Evolutionary conservation across 2,888 invertebrate species (phyloP).

Genomic region (Drosophila gaucha): DNA sequence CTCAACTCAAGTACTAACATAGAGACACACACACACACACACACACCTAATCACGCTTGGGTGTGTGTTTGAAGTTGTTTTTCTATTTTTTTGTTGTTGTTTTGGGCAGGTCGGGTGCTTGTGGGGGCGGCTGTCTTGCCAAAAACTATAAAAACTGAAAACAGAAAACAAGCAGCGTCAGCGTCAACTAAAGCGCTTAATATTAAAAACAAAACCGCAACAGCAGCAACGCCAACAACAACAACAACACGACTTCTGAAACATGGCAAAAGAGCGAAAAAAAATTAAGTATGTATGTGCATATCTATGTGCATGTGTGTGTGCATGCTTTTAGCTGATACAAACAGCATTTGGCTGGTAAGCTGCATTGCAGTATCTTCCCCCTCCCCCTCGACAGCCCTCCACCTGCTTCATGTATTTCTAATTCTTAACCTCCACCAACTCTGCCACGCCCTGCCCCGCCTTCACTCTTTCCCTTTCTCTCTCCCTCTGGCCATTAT

Average conservation of each 20-base stretch:
- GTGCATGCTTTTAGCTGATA: constrained; percentile 49
- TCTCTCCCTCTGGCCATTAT: constrained; percentile 6
- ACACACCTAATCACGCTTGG: constrained; percentile 39
- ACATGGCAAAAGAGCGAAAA: constrained; percentile 38
- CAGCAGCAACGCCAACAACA: constrained; percentile 30
- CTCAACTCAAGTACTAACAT: constrained; percentile 36
- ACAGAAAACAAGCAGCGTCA: constrained; percentile 73
- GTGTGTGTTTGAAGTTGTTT: constrained; percentile 37
- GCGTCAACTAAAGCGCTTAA: constrained; percentile 71
- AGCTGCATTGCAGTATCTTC: constrained; percentile 59
- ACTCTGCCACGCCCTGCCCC: constrained; percentile 4
- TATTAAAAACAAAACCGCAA: constrained; percentile 73
- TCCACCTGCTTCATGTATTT: constrained; percentile 47
- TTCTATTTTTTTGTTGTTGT: constrained; percentile 17
- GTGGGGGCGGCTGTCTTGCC: constrained; percentile 31
- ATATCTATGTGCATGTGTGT: background rate
- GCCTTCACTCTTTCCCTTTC: background rate
- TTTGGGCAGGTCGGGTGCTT: no score
- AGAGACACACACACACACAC: constrained; percentile 19
- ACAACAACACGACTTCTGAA: constrained; percentile 22
- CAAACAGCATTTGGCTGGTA: constrained; percentile 59
- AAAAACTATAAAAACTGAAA: constrained; percentile 68
- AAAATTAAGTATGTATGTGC: constrained; percentile 47
- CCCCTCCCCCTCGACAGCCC: background rate
- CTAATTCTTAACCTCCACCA: constrained; percentile 47